Evolutionary conservation across 2,113 vertebrate genomes (phyloP).

Genomic region (Lasiurus borealis): DNA sequence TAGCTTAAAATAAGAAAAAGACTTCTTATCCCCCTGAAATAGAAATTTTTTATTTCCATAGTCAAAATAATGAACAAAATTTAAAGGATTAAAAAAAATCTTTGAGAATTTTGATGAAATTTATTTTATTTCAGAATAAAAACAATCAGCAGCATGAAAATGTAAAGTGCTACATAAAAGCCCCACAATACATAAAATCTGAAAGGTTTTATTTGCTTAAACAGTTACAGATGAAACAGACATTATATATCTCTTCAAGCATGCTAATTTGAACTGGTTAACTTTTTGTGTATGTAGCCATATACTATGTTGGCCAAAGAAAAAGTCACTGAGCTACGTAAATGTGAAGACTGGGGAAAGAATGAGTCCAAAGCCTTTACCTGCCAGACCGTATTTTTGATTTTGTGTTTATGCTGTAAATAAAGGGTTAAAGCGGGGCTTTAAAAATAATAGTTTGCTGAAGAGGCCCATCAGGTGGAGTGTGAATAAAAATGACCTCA

Average conservation of each 20-base stretch:
- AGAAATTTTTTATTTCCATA: constrained; percentile 50
- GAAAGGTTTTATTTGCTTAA: constrained; percentile 41
- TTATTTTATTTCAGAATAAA: constrained; percentile 81
- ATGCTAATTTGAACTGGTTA: constrained; percentile 64
- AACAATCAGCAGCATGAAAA: constrained; percentile 78
- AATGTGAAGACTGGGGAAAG: not conserved
- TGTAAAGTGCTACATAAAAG: constrained; percentile 77
- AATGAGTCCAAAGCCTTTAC: constrained; percentile 18
- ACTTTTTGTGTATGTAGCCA: not conserved
- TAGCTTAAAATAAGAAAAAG: constrained; percentile 42
- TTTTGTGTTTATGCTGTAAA: not conserved
- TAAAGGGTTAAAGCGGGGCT: not conserved
- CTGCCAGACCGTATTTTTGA: not conserved
- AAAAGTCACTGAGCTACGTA: constrained; percentile 16
- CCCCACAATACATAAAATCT: constrained; percentile 48
- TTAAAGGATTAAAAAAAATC: not conserved
- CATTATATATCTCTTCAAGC: constrained; percentile 40
- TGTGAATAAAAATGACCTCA: constrained; percentile 7
- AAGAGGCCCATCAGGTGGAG: not conserved
- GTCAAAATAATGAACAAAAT: constrained; percentile 56
- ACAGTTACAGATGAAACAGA: constrained; percentile 52
- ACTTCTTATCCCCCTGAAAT: constrained; percentile 66
- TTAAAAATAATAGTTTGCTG: constrained; percentile 57
- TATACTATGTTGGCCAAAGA: constrained; percentile 5
- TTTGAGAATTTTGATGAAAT: constrained; percentile 72